Evolutionary conservation across 2,888 invertebrate genomes (phyloP), one percentile per base, ranked within the genome.

Genomic region (Pheosia gnoma): DNA sequence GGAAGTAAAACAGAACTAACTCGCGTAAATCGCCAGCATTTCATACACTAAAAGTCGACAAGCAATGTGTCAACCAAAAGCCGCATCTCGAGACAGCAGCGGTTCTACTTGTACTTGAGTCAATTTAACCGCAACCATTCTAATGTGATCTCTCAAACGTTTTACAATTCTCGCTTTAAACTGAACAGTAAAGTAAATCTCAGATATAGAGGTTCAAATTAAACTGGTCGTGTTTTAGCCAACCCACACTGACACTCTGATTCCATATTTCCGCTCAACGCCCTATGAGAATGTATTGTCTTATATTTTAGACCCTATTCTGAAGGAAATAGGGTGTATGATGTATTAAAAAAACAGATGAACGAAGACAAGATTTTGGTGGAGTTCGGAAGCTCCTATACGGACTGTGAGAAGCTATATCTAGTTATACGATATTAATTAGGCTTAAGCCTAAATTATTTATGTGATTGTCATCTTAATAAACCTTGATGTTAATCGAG

Each of bases 241-340:
- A 78, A 79, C 86, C 87, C 84, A 89, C 88, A 84, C 85, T 83
- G 75, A 79, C 86, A 78, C 87, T 86, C 84, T 90, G 91, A 91
- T 91, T 88, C 88, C 84, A 82, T 81, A 85, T 88, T 91, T 93
- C 93, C 93, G 92, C 83, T 86, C 79, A 79, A 85, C 89, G 85
- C 89, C 89, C 90, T 88, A 85, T 75, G 81, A 76, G 70, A 81
- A 72, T 68, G 67, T 64, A 38, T 67, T 65, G 61, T 62, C 68
- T 73, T 75, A 69, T 51, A 86, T 79, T 79, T 77, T 83, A 64
- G 71, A 78, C 85, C 75, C 66, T 90, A 83, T 68, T 0, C 7
- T 8, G 25, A 62, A 64, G 8, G 0, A 0, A 54, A 64, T 83
- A 78, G 72, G 75, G 70, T 72, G 41, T 54, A 57, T 36, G 45